A percentile compares a stretch with the other conserved stretches of the same genome.
Evolutionary conservation across 2,113 vertebrate species (phyloP).

Genomic region (Colinus virginianus): DNA sequence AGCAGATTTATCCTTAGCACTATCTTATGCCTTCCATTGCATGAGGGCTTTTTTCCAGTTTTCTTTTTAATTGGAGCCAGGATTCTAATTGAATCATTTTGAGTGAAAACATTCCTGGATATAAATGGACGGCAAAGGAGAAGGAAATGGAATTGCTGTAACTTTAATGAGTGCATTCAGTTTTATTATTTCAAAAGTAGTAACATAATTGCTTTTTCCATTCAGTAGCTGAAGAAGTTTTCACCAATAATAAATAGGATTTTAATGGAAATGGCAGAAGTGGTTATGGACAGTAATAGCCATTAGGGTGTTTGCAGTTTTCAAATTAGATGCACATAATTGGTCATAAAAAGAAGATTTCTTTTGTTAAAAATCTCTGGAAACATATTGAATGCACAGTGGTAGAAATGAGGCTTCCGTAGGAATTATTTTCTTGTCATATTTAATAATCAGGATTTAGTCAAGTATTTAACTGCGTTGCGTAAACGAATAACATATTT

Average conservation of each 20-base stretch:
- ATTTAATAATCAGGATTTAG: conserved; percentile 60
- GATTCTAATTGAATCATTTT: conserved; percentile 58
- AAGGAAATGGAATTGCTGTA: conserved; percentile 50
- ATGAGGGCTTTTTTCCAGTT: not conserved
- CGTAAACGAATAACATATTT: conserved; percentile 11
- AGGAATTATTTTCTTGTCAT: conserved; percentile 50
- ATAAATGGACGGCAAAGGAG: conserved; percentile 45
- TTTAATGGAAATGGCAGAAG: conserved; percentile 67
- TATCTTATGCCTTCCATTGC: not conserved
- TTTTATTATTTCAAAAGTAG: conserved; percentile 73
- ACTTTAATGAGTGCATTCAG: conserved; percentile 66
- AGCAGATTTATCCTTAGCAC: not conserved
- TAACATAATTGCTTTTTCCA: conserved; percentile 69
- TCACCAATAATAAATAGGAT: conserved; percentile 68
- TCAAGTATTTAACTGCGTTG: conserved; percentile 40
- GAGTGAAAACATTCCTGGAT: conserved; percentile 49
- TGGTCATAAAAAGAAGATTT: conserved; percentile 77
- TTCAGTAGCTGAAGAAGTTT: conserved; percentile 64
- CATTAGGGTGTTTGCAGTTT: conserved; percentile 59
- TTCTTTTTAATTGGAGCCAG: conserved; percentile 30
- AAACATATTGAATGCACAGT: conserved; percentile 14
- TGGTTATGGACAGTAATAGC: conserved; percentile 58
- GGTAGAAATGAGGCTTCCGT: not conserved
- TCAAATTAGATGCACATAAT: conserved; percentile 63
- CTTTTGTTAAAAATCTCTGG: conserved; percentile 62